These are phyloP conservation scores for Apocrypta bakeri DNA, from an alignment of 1,140 invertebrate species.

Conservation along the genomic window DNA sequence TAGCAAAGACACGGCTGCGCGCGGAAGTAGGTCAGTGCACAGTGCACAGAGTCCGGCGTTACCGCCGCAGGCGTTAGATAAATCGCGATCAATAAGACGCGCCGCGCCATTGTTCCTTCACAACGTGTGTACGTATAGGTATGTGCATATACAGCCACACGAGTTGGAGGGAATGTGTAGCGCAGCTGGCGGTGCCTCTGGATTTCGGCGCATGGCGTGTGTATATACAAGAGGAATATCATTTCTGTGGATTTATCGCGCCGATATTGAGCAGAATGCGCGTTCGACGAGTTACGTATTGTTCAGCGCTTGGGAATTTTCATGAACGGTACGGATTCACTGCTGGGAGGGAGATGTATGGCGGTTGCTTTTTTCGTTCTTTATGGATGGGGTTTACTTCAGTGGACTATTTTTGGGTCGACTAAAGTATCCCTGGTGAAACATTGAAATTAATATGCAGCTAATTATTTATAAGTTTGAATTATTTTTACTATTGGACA, in stretches of 20 bases:
- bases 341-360: background rate
- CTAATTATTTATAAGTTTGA: no score
- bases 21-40: slow-evolving; percentile 40
- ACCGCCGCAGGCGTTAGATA: slow-evolving; percentile 16
- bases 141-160: no score
- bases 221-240: background rate
- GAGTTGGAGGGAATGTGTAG: no score
- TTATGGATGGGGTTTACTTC: background rate
- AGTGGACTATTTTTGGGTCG: no score
- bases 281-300: background rate
- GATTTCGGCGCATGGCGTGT: no score
- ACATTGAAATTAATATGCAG: no score
- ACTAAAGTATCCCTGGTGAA: no score
- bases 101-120: background rate
- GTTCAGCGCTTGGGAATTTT: background rate
- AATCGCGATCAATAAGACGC: slow-evolving; percentile 48
- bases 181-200: no score
- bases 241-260: background rate
- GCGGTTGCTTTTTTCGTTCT: background rate
- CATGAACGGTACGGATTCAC: background rate
- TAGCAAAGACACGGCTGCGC: slow-evolving; percentile 28
- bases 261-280: background rate
- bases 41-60: background rate
- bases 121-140: background rate
- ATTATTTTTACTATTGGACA: no score